Evolutionary conservation across 2,797 vertebrate genomes (phyloP), one percentile per base, ranked within the genome.

Genomic region (Buphagus erythrorhynchus): DNA sequence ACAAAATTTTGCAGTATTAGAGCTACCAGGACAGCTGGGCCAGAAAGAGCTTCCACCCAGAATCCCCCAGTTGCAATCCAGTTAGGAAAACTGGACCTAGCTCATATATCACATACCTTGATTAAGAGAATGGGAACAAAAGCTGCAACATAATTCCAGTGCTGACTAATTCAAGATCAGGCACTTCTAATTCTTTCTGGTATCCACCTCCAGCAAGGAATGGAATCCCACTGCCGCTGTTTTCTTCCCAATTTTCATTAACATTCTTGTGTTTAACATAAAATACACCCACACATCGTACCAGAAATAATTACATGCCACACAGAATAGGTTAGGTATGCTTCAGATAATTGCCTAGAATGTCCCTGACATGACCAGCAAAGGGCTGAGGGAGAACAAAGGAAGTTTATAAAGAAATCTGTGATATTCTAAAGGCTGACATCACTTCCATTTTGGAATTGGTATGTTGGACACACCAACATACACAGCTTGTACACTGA

Each of bases 381-480:
- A 83, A 63, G 11, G 59, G n/a, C n/a, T 55, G 40, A 73, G 18
- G 16, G 29, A 90, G 31, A 74, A 42, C n/a, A 71, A 61, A 57
- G 9, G 29, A 63, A 43, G 25, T 25, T 80, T 33, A 16, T 28
- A 28, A 79, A 73, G n/a, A 88, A 72, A 72, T 13, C 18, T 35
- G 18, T 0, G 0, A 20, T 45, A 26, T 58, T 48, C n/a, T 52
- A 26, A 10, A 74, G 31, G 11, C 6, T 25, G 26, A 10, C 19
- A 17, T 33, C 48, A 16, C 20, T 78, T 67, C 11, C 13, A 6
- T 9, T 84, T 62, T 66, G 22, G 18, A 51, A 16, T 2, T 54
- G 36, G 11, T n/a, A 6, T 2, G 28, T 20, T 43, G 36, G 35
- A 24, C 20, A 17, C 13, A 42, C 15, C 21, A 18, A 35, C 8